Evolutionary conservation across 1,140 invertebrate species (phyloP).

Genomic region (Drosophila dunni): DNA sequence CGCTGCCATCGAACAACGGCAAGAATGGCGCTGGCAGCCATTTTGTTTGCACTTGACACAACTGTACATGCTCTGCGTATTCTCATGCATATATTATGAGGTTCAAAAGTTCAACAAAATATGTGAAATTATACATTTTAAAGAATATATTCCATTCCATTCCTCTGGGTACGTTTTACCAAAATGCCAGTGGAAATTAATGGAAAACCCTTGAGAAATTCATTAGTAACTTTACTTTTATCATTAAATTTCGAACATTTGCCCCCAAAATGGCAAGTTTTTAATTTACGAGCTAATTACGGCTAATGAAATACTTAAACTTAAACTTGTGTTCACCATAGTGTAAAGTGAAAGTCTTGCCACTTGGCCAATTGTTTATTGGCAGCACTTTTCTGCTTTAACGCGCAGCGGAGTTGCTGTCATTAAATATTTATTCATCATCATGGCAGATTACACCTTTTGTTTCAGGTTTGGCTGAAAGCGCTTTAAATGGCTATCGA

Average conservation of each 20-base stretch:
- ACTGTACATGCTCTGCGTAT: constrained; percentile 17
- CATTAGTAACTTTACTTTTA: constrained; percentile 21
- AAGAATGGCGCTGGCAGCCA: constrained; percentile 62
- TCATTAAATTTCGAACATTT: background rate
- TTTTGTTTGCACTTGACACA: constrained; percentile 77
- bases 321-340: background rate
- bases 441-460: constrained; percentile 47
- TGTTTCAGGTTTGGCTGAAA: constrained; percentile 26
- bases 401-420: constrained; percentile 4
- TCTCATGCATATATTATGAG: constrained; percentile 38
- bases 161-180: constrained; percentile 12
- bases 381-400: constrained; percentile 22
- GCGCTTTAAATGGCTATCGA: constrained; percentile 30
- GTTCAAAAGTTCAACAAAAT: constrained; percentile 24
- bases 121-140: constrained; percentile 19
- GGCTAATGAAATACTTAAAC: constrained; percentile 19
- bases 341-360: background rate
- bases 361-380: constrained; percentile 25
- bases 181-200: constrained; percentile 10
- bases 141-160: constrained; percentile 10
- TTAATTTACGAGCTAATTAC: constrained; percentile 22
- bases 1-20: constrained; percentile 3
- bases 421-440: constrained; percentile 49
- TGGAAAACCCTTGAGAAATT: constrained; percentile 17
- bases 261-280: background rate